Evolutionary conservation across 2,113 vertebrate genomes (phyloP).

Genomic region (Pteropus alecto): DNA sequence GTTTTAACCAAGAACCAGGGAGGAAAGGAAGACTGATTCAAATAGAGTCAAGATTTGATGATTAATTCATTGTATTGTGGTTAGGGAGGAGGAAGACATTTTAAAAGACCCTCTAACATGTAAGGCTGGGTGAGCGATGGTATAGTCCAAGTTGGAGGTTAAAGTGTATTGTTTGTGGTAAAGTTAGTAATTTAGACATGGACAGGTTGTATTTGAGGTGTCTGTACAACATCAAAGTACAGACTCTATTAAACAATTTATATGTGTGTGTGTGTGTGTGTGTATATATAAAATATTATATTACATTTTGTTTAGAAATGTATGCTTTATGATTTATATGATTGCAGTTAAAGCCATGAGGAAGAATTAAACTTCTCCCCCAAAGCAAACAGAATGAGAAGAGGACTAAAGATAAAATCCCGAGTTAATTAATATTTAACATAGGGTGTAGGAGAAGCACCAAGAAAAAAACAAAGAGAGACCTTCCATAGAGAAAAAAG

Average conservation of each 20-base stretch:
- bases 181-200: background rate
- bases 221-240: background rate
- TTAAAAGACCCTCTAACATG: background rate
- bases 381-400: background rate
- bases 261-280: no score
- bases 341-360: background rate
- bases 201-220: background rate
- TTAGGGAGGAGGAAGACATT: background rate
- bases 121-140: background rate
- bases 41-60: background rate
- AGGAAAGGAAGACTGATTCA: background rate
- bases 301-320: constrained; percentile 2
- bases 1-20: background rate
- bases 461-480: background rate
- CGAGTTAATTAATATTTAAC: background rate
- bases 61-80: background rate
- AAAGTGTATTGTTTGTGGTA: background rate
- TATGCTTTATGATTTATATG: background rate
- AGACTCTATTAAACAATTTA: background rate
- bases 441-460: background rate
- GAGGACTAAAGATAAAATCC: background rate
- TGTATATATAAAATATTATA: background rate
- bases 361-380: background rate
- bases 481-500: background rate
- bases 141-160: background rate